A percentile compares a stretch with the other conserved stretches of the same genome.
phyloP scores from a whole-genome alignment of 2,888 invertebrate species.

The Alcis repandata region DNA sequence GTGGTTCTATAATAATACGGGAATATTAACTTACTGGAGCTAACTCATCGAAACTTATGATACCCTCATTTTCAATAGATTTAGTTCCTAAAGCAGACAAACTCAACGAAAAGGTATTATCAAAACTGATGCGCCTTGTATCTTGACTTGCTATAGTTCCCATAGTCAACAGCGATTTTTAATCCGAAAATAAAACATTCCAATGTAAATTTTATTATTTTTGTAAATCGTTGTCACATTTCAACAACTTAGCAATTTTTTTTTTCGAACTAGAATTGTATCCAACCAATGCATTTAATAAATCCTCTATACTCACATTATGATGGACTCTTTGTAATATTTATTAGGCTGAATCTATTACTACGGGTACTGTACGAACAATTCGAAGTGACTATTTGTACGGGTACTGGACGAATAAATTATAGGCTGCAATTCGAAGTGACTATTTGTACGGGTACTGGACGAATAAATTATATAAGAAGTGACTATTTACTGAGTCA shows the following conservation, averaged over 20 bases:
- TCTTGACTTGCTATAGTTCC: slow-evolving; percentile 69
- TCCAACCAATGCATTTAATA: too few relatives aligned
- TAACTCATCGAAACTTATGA: slow-evolving; percentile 60
- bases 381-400: too few relatives aligned
- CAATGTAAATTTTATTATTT: neutral
- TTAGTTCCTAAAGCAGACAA: slow-evolving; percentile 66
- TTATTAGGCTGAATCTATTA: too few relatives aligned
- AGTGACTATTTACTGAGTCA: too few relatives aligned
- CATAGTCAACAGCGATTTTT: slow-evolving; percentile 57
- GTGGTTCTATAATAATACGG: too few relatives aligned
- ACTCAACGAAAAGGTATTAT: slow-evolving; percentile 69
- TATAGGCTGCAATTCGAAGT: too few relatives aligned
- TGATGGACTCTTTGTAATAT: too few relatives aligned
- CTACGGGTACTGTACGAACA: too few relatives aligned
- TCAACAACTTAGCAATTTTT: neutral
- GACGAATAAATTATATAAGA: too few relatives aligned
- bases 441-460: too few relatives aligned
- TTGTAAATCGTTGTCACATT: neutral
- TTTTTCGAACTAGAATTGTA: neutral
- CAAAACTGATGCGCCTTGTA: slow-evolving; percentile 77
- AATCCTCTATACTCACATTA: too few relatives aligned
- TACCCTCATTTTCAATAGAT: slow-evolving; percentile 64
- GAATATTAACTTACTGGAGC: slow-evolving; percentile 63
- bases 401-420: too few relatives aligned
- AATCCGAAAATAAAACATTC: slow-evolving; percentile 10